Conservation (phyloP, 2,888 invertebrate species). For the Lithosia quadra region DNA sequence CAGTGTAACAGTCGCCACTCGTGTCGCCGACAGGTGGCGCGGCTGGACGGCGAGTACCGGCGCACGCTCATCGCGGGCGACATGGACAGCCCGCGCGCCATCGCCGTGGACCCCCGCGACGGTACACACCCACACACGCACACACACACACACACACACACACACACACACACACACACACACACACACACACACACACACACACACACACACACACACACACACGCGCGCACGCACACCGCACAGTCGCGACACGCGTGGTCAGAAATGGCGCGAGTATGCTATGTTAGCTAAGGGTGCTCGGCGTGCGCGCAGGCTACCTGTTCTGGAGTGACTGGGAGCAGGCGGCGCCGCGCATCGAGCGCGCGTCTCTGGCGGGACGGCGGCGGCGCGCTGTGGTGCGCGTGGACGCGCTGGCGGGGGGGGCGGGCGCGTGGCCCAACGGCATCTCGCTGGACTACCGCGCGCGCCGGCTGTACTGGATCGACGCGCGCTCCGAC, state of each 20-base stretch:
- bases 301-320: conserved; percentile 65
- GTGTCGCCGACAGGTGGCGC: conserved; percentile 65
- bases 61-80: conserved; percentile 93
- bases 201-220: too few species aligned
- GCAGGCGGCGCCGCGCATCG: conserved; percentile 91
- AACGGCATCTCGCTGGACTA: conserved; percentile 94
- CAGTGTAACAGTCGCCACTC: background rate
- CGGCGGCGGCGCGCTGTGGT: conserved; percentile 88
- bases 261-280: too few species aligned
- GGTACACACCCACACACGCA: conserved; percentile 74
- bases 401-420: conserved; percentile 82
- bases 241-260: too few species aligned
- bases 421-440: conserved; percentile 94
- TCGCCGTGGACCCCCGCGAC: conserved; percentile 93
- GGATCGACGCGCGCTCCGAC: conserved; percentile 94
- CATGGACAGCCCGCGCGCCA: conserved; percentile 94
- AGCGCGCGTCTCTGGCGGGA: conserved; percentile 93
- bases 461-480: conserved; percentile 90
- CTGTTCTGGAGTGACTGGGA: conserved; percentile 97
- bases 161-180: too few species aligned
- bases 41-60: conserved; percentile 89
- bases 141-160: too few species aligned
- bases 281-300: conserved; percentile 14
- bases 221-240: too few species aligned
- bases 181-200: too few species aligned